Conservation (phyloP, 1,140 invertebrate genomes). For the Aphelinus atriplicis region DNA sequence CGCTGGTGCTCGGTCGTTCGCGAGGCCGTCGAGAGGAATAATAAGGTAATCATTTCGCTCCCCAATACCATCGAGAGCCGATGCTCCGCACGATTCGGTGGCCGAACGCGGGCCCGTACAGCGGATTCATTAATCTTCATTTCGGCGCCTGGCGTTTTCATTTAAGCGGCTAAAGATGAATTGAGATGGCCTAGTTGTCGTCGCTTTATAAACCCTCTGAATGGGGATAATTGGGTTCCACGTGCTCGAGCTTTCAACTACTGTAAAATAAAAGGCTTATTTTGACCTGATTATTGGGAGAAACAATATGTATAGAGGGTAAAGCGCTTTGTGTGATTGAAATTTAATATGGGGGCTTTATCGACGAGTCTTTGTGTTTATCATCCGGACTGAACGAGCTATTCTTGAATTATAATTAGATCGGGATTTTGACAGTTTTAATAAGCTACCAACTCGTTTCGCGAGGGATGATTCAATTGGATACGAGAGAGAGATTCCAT, state of each 20-base stretch:
- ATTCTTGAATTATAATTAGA: too few species aligned
- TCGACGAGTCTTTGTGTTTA: too few species aligned
- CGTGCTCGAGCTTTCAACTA: not conserved
- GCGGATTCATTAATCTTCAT: not conserved
- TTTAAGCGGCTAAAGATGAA: not conserved
- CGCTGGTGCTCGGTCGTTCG: conserved; percentile 81
- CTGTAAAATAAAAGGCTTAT: conserved; percentile 10
- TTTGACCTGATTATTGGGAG: not conserved
- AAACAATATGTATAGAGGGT: not conserved
- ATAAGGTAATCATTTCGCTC: conserved; percentile 61
- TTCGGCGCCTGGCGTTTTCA: not conserved
- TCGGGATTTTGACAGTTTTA: too few species aligned
- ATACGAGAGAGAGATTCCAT: too few species aligned
- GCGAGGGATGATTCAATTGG: too few species aligned
- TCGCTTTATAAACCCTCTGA: not conserved
- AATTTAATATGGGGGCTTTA: not conserved
- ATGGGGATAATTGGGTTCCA: not conserved
- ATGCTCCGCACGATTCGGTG: too few species aligned
- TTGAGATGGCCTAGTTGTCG: not conserved
- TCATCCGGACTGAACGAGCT: too few species aligned
- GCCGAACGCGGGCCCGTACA: too few species aligned
- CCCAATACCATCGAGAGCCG: too few species aligned
- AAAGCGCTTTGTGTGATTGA: not conserved
- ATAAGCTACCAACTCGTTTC: too few species aligned
- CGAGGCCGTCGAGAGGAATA: conserved; percentile 74